Evolutionary conservation across 2,888 invertebrate species (phyloP), one percentile per base, ranked within the genome.

Genomic region (Cryptocephalus moraei): DNA sequence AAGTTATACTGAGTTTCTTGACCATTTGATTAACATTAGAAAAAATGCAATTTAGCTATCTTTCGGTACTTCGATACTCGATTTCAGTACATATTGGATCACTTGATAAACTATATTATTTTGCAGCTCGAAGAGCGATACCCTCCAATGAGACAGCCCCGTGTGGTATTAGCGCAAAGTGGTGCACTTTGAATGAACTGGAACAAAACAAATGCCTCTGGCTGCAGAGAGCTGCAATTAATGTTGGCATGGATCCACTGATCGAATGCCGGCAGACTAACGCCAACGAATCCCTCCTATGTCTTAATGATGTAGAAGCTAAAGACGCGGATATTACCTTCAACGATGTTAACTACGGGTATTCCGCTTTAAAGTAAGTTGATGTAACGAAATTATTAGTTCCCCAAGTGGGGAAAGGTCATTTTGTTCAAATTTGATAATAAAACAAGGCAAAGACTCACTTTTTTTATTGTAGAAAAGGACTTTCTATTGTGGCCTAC

Each of bases 131-230:
- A 13, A 43, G 59, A 44, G 45, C 36, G 8, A 53, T 57, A 40
- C 55, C 61, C 14, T 47, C 54, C 8, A 50, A 56, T 46, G 46
- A 45, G n/a, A 54, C 50, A 49, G 52, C 56, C 43, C 48, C 49
- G 14, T 64, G 66, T 44, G 58, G 62, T 11, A 58, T 61, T 53
- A 56, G 53, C 11, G 61, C 77, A 0, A 75, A 75, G 46, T 83
- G 83, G 83, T 84, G 84, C 62, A 80, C 81, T 0, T 61, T 71
- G 6, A 75, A 73, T 3, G 49, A 64, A 0, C 54, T 58, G 0
- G 84, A 84, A 58, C 72, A 73, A 9, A 58, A 62, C 41, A 84
- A 84, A 63, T 84, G 84, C 58, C 56, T 63, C 12, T 81, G 82
- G 80, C 61, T 81, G 1, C 68, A 76, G 0, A 66, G 70, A 12